Base-by-base conservation (phyloP, 2,797 vertebrate genomes). In the Eutrigla gurnardus region DNA sequence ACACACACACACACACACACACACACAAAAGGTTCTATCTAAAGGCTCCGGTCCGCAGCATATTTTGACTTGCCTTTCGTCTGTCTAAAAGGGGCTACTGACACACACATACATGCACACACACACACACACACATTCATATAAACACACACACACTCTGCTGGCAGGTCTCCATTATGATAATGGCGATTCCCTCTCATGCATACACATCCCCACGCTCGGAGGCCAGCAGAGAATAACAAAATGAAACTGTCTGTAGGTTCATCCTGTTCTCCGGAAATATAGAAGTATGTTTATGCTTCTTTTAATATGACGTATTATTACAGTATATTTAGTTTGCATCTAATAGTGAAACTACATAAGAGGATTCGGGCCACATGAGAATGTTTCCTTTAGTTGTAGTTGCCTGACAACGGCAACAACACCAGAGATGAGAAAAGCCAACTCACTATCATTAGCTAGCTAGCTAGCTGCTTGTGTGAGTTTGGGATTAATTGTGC, bases 151-250 rank as follows among this genome's bases (percentile, higher is more conserved):
- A 39, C 6, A 43, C 49, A 36, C 54, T 65, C 35, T 45, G 12
- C 65, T 68, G 85, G 68, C 84, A 73, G 52, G 47, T 61, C 45
- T 79, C 50, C 64, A 82, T 85, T 68, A 62, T 60, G 58, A 66
- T 60, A 64, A 70, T 73, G 32, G 18, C 62, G 39, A 11, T 53
- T 73, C 58, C 52, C 37, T 63, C 50, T 73, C 73, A 58, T 81
- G 70, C 67, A 85, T 86, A 73, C 59, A 81, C 63, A 80, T 77
- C 62, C 15, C 39, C 65, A 77, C 71, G 75, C 68, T 74, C 53
- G 52, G 63, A 73, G 32, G 69, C 35, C 36, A 65, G 42, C 37
- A 53, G 53, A 72, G 63, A 59, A 32, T 32, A 59, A 5, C 65
- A 70, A 68, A 78, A 63, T 76, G 8, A 66, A 72, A 67, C 59